These are phyloP conservation scores for Tenodera sinensis DNA, from an alignment of 2,888 invertebrate genomes.

Conservation along the genomic window DNA sequence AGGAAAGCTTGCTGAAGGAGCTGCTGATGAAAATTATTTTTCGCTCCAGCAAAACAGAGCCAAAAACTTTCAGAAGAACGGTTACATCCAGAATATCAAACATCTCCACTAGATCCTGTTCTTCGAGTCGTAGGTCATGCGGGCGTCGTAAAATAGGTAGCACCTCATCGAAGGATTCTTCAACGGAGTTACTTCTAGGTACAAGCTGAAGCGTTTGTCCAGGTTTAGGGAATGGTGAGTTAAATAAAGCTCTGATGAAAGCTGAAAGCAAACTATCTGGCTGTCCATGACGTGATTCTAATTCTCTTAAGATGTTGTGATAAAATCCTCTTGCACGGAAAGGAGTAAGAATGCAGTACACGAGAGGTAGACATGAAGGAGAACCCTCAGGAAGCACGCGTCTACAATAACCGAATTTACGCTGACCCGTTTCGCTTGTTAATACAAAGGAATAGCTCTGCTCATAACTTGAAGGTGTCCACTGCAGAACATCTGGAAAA, in stretches of 20 bases:
- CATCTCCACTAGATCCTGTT: not conserved
- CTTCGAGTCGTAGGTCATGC: not conserved
- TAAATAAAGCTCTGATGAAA: conserved; percentile 66
- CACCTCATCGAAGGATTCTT: not conserved
- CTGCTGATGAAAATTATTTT: not conserved
- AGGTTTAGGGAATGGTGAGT: conserved; percentile 65
- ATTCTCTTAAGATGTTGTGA: conserved; percentile 66
- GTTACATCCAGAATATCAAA: not conserved
- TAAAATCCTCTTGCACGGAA: conserved; percentile 73
- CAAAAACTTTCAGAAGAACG: not conserved
- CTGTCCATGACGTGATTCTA: conserved; percentile 70
- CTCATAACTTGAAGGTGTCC: conserved; percentile 45
- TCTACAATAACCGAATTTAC: conserved; percentile 74
- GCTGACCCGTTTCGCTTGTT: conserved; percentile 68
- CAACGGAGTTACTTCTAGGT: not conserved
- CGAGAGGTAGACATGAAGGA: conserved; percentile 67
- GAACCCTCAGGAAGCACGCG: conserved; percentile 73
- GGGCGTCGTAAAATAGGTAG: not conserved
- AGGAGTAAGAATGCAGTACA: conserved; percentile 75
- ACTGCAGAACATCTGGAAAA: conserved; percentile 69
- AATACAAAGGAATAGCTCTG: conserved; percentile 73
- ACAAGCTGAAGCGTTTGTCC: conserved; percentile 52
- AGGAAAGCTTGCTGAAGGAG: not conserved
- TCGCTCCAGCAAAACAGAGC: not conserved
- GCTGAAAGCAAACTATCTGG: conserved; percentile 61